phyloP scores from a whole-genome alignment of 2,888 invertebrate species.

The Trichopria drosophilae region DNA sequence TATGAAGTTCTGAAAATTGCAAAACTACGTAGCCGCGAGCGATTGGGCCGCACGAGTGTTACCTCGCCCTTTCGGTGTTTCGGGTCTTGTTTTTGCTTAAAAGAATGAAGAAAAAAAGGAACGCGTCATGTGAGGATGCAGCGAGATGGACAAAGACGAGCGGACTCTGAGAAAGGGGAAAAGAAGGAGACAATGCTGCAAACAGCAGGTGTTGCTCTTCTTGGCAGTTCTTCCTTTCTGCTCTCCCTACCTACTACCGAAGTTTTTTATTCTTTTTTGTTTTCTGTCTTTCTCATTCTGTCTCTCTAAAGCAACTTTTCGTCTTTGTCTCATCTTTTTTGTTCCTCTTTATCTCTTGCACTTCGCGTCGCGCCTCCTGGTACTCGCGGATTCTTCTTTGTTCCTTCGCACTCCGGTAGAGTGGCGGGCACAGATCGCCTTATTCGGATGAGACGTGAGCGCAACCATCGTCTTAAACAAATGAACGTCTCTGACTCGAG shows the following conservation, averaged over 20 bases:
- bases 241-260: too few species aligned
- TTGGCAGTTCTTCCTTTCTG: constrained; percentile 8
- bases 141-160: constrained; percentile 7
- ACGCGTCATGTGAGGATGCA: constrained; percentile 1
- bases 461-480: constrained; percentile 45
- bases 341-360: too few species aligned
- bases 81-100: constrained; percentile 20
- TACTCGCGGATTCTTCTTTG: constrained; percentile 44
- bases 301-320: too few species aligned
- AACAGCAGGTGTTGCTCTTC: constrained; percentile 40
- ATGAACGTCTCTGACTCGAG: constrained; percentile 39
- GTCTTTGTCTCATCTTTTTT: too few species aligned
- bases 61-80: constrained; percentile 20
- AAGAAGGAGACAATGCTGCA: constrained; percentile 32
- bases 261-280: too few species aligned
- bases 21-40: too few species aligned
- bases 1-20: too few species aligned
- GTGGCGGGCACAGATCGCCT: too few species aligned
- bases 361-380: too few species aligned
- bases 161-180: constrained; percentile 23
- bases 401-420: constrained; percentile 51
- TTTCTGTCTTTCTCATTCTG: too few species aligned
- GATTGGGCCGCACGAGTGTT: constrained; percentile 9
- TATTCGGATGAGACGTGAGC: constrained; percentile 40
- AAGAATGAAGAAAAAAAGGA: constrained; percentile 13